Evolutionary conservation across 2,797 vertebrate genomes (phyloP).

Genomic region (Tenualosa thibaudeaui): DNA sequence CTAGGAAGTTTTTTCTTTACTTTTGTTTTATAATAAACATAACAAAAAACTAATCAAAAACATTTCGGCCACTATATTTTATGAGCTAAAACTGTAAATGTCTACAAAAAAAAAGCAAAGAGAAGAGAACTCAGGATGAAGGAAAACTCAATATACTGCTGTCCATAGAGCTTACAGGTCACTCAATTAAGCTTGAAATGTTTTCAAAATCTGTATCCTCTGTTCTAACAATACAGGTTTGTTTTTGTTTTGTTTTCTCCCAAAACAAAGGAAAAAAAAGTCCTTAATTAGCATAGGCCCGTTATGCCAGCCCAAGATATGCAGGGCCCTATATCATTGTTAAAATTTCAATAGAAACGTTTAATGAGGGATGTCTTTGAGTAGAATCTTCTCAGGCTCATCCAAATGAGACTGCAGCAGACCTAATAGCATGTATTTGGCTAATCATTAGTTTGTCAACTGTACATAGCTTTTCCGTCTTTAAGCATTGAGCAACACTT

Average conservation of each 20-base stretch:
- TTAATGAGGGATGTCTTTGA: conserved; percentile 5
- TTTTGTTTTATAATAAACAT: conserved; percentile 21
- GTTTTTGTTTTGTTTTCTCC: conserved; percentile 3
- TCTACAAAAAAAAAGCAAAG: not conserved
- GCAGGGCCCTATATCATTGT: not conserved
- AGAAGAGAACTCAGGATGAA: not conserved
- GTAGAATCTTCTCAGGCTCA: not conserved
- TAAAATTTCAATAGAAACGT: not conserved
- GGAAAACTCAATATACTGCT: conserved; percentile 12
- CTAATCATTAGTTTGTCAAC: conserved; percentile 42
- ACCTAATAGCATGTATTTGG: conserved; percentile 72
- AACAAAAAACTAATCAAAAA: not conserved
- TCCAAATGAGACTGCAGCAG: conserved; percentile 64
- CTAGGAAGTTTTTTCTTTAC: not conserved
- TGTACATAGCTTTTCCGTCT: conserved; percentile 70
- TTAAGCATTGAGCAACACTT: conserved; percentile 73
- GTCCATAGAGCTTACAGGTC: not conserved
- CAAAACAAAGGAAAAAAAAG: conserved; percentile 16
- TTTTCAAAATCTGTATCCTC: conserved; percentile 7
- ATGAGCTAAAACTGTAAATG: conserved; percentile 6
- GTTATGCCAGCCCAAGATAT: not conserved
- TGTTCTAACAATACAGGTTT: conserved; percentile 23
- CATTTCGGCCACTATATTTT: not conserved
- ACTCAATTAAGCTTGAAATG: not conserved
- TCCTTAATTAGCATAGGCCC: not conserved